phyloP scores from a whole-genome alignment of 2,113 vertebrate species.

The Dipodomys ordii region DNA sequence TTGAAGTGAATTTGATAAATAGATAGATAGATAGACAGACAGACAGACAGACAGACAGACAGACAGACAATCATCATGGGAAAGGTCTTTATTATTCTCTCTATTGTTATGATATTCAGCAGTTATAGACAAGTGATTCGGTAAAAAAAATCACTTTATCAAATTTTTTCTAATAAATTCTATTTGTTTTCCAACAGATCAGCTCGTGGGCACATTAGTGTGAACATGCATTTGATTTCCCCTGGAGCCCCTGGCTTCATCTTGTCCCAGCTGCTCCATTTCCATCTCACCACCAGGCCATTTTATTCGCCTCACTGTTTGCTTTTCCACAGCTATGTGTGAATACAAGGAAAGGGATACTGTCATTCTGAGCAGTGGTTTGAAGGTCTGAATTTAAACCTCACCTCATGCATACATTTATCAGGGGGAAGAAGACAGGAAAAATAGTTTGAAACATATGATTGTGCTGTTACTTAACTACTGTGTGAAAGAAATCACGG shows the following conservation, averaged over 20 bases:
- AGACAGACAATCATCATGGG: conserved; percentile 12
- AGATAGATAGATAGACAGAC: background rate
- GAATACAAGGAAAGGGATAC: background rate
- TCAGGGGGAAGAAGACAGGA: background rate
- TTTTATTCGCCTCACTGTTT: conserved; percentile 62
- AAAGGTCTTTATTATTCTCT: conserved; percentile 42
- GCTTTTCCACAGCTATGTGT: conserved; percentile 23
- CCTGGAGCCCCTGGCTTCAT: conserved; percentile 63
- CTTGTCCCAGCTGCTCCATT: conserved; percentile 82
- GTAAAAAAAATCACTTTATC: background rate
- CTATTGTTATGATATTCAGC: conserved; percentile 3
- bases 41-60: conserved; percentile 20
- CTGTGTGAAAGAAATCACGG: background rate
- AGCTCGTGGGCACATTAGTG: conserved; percentile 57
- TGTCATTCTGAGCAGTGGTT: conserved; percentile 10
- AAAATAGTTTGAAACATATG: background rate
- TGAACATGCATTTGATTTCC: conserved; percentile 64
- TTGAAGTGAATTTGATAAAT: background rate
- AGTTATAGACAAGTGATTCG: conserved; percentile 36
- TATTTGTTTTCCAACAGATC: conserved; percentile 76
- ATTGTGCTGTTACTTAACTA: background rate
- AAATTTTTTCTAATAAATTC: conserved; percentile 75
- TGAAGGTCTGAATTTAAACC: conserved; percentile 38
- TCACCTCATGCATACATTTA: background rate
- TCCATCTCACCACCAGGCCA: conserved; percentile 73